Evolutionary conservation across 2,888 invertebrate species (phyloP).

Genomic region (Temnothorax unifasciatus): DNA sequence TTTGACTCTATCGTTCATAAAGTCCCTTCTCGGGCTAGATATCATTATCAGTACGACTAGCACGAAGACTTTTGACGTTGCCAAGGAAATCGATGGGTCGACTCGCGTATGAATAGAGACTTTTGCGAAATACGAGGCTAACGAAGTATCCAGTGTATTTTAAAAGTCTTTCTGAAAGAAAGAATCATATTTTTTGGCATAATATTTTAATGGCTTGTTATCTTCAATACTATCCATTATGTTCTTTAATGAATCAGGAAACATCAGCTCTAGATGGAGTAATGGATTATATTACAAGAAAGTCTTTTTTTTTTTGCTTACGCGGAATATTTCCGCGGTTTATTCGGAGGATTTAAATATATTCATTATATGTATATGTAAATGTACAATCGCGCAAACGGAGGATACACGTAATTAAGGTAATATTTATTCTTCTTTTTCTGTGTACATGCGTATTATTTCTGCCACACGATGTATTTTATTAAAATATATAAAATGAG

Average conservation of each 20-base stretch:
- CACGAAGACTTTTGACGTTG: constrained; percentile 17
- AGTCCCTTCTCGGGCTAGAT: constrained; percentile 7
- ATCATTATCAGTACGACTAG: constrained; percentile 27
- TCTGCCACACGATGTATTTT: not conserved
- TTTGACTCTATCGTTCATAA: constrained; percentile 50
- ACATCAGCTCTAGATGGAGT: not conserved
- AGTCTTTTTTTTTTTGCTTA: not conserved
- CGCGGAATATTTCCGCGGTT: not conserved
- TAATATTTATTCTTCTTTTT: constrained; percentile 35
- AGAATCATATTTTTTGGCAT: not conserved
- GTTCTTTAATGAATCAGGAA: constrained; percentile 1
- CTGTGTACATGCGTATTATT: not conserved
- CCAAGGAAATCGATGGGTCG: constrained; percentile 22
- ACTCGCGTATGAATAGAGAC: constrained; percentile 21
- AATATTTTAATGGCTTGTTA: not conserved
- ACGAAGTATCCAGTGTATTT: not conserved
- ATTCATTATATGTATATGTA: not conserved
- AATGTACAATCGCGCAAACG: constrained; percentile 30
- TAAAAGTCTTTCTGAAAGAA: not conserved
- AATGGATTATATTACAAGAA: constrained; percentile 6
- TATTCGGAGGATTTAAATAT: constrained; percentile 10
- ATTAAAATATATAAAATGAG: constrained; percentile 38
- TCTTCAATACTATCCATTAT: not conserved
- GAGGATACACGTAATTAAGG: constrained; percentile 24
- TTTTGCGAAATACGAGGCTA: constrained; percentile 15